A percentile compares a stretch with the other conserved stretches of the same genome.
phyloP scores from a whole-genome alignment of 2,797 vertebrate species.

The Muscicapa comitata region DNA sequence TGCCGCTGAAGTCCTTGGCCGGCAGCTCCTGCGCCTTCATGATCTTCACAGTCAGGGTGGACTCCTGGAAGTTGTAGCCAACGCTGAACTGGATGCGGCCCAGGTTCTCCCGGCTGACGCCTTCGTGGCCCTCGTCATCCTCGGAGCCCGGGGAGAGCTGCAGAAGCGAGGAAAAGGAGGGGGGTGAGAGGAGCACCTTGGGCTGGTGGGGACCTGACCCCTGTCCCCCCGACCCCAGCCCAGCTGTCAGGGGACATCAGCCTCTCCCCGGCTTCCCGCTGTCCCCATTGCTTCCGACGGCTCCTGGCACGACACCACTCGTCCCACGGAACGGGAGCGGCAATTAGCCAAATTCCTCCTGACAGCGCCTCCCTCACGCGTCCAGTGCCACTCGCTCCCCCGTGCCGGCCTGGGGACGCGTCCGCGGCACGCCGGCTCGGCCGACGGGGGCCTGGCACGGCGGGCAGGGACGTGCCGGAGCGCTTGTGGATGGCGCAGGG shows the following conservation, averaged over 20 bases:
- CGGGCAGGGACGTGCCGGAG: accelerated
- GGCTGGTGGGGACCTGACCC: accelerated
- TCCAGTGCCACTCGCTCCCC: background rate
- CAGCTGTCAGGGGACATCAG: conserved; percentile 35
- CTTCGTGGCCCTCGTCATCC: conserved; percentile 89
- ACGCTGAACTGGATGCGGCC: conserved; percentile 93
- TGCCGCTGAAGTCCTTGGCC: conserved; percentile 97
- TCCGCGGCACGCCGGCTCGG: background rate
- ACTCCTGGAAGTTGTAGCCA: conserved; percentile 98
- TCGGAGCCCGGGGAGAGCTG: conserved; percentile 96
- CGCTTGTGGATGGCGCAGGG: accelerated
- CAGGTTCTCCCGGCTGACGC: conserved; percentile 89
- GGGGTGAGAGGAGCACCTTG: accelerated
- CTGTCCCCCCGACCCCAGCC: accelerated
- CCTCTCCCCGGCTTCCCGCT: background rate
- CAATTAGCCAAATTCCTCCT: conserved; percentile 51
- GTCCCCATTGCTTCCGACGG: background rate
- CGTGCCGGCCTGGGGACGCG: background rate
- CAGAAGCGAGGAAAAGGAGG: accelerated
- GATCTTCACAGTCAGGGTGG: conserved; percentile 97
- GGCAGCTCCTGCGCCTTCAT: conserved; percentile 96
- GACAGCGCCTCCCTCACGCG: conserved; percentile 8
- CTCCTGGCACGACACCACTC: background rate
- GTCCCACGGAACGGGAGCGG: background rate
- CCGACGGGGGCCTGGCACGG: background rate